Evolutionary conservation across 2,797 vertebrate genomes (phyloP), one percentile per base, ranked within the genome.

Genomic region (Morelia viridis): DNA sequence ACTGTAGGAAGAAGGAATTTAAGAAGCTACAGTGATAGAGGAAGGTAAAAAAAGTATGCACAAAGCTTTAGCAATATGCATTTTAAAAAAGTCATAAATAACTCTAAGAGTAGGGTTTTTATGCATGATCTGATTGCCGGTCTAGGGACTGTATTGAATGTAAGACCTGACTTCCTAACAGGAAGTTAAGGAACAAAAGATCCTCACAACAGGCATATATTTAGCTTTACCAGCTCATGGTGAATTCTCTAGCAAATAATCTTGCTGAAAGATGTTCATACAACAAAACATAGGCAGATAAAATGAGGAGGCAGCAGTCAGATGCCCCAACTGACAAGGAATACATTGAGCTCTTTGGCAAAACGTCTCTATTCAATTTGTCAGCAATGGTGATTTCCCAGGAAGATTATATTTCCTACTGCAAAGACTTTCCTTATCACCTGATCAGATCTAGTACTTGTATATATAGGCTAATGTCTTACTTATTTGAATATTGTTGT

Each of bases 231-330:
- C 3, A 87, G 3, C 65, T 91, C 26, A 26, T 85, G 35, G 6
- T 95, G 28, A 94, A 86, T 26, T 93, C 31, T 91, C 17, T 31
- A 85, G 89, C 89, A 13, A 58, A 92, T 92, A 93, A 93, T 28
- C 57, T 58, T 17, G 4, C 35, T 87, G 84, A 80, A 91, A 92
- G 88, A 31, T 15, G 58, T 46, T 62, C 12, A 83, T 86, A 86
- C 89, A 0, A 90, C 93, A 89, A 41, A 83, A 80, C 5, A 41
- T 35, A 2, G 57, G 22, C 80, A 56, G 62, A 35, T 89, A 24
- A 83, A 90, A 85, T 90, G 62, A 5, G 89, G 93, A 92, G 92
- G 65, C 28, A 92, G 41, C 76, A 85, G 8, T 31, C 24, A 60
- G 46, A 64, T 53, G 17, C 17, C 46, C n/a, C 58, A 68, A 60